Evolutionary conservation across 2,888 invertebrate species (phyloP).

Genomic region (Papilio protenor): DNA sequence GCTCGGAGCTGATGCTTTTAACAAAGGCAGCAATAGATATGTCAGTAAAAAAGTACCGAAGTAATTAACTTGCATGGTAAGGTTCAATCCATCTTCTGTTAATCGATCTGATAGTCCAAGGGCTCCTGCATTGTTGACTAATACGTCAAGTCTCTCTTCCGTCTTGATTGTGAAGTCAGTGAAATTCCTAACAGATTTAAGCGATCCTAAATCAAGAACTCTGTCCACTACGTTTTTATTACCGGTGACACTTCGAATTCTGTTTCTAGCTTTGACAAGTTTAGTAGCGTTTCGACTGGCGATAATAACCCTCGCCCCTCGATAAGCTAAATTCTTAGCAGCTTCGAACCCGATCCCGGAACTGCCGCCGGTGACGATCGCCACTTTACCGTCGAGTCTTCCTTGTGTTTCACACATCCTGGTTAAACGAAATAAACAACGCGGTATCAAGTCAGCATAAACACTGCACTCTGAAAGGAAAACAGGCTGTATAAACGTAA

Average conservation of each 20-base stretch:
- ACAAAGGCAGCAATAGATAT: slow-evolving; percentile 83
- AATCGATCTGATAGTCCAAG: slow-evolving; percentile 69
- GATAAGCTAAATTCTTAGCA: slow-evolving; percentile 73
- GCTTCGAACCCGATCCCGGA: slow-evolving; percentile 76
- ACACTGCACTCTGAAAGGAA: slow-evolving; percentile 29
- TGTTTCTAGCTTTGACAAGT: slow-evolving; percentile 65
- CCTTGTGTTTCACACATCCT: slow-evolving; percentile 61
- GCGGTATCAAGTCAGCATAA: background rate
- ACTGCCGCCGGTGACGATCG: slow-evolving; percentile 73
- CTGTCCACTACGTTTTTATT: slow-evolving; percentile 65
- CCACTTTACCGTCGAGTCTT: slow-evolving; percentile 69
- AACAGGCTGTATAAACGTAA: slow-evolving; percentile 43
- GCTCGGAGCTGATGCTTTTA: slow-evolving; percentile 83
- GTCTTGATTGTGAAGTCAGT: slow-evolving; percentile 71
- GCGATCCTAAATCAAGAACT: slow-evolving; percentile 72
- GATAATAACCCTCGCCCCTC: slow-evolving; percentile 79
- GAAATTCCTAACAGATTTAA: slow-evolving; percentile 82
- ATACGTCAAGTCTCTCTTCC: slow-evolving; percentile 76
- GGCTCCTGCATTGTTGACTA: slow-evolving; percentile 86
- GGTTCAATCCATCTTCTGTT: slow-evolving; percentile 87
- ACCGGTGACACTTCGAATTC: slow-evolving; percentile 64
- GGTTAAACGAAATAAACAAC: background rate
- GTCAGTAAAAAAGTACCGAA: slow-evolving; percentile 90
- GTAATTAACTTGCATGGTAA: slow-evolving; percentile 88
- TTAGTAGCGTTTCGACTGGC: slow-evolving; percentile 80